Base-by-base conservation (phyloP, 2,888 invertebrate species). In the Dynastes maya region DNA sequence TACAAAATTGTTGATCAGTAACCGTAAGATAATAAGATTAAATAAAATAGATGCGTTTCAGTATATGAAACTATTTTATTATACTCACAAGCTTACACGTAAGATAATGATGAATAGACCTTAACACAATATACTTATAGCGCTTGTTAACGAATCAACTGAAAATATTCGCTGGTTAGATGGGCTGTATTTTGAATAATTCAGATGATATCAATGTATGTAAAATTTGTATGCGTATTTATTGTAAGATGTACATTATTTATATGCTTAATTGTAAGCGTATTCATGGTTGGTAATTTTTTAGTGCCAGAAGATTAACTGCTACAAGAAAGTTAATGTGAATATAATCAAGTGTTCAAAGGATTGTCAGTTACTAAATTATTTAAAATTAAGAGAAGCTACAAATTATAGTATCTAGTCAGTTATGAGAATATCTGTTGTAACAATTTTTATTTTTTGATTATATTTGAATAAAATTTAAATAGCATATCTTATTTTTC, bases 31-130 rank as follows among this genome's bases (percentile, higher is more conserved):
- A 40, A 22, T 65, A 40, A 40, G 65, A 40, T 40, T 65, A 65
- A 65, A 65, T 65, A 65, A 65, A 65, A 65, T 65, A 40, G 40
- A 65, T 37, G 40, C 37, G 40, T 37, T 13, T 45, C 45, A 45
- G 32, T 37, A 64, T 64, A 11, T 16, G 16, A 65, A 65, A 65
- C 65, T 65, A 65, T 65, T 65, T 40, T 65, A 37, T 40, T 65
- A 65, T 65, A 65, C 11, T 45, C 45, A 45, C 45, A 9, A 45
- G 45, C 45, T 11, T 45, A 11, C 45, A 45, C 45, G 8, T 45
- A 45, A 9, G 45, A 45, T 9, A 45, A 45, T 45, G 45, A 11
- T 45, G 8, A 45, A 11, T 45, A 45, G 45, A 45, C 45, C 9
- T 11, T 45, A 45, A 45, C 45, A 11, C 45, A 8, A 45, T 45